Base-by-base conservation (phyloP, 30 jellyfish, hydroid and myxozoan genomes). In the Turritopsis rubra region DNA sequence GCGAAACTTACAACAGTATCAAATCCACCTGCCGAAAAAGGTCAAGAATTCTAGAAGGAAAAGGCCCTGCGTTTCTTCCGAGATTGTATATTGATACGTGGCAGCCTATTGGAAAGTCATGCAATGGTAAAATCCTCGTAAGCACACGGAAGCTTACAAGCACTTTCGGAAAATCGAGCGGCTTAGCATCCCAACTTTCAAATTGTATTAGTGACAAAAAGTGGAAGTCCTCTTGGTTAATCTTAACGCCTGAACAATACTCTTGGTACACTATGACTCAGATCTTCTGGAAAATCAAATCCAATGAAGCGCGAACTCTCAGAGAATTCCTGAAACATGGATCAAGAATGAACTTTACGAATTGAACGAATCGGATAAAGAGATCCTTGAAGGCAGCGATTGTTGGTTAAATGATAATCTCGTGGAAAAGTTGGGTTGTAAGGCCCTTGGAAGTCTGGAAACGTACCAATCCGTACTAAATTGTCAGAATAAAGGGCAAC, bases 391-490 rank as follows among this genome's bases (percentile, higher is more conserved):
- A 80, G 21, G 65, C 1, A 52, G 4, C 16, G 81, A 80, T 52
- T 1, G 87, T 80, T 60, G 1, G 82, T 60, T 80, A 52, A 80
- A 80, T 53, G 79, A 80, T 80, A 53, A 80, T 31, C 52, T 30
- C 16, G 21, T 80, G 21, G 87, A 80, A 60, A 80, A 80, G 60
- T 28, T 80, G 1, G 52, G 41, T 60, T 80, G 87, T 31, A 80
- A 80, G 31, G 87, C 87, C 20, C 81, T 29, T 29, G 81, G 87
- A 13, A 80, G 65, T 29, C 87, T 80, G 41, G 81, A 80, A 52
- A 18, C 81, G 7, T 7, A 79, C 27, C 87, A 80, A 80, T 52
- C 82, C 21, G 84, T 80, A 21, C 52, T 80, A 80, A 80, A 52
- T 66, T 68, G 28, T 23, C 81, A 19, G 8, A 22, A 18, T 16